These are phyloP conservation scores for Anagrus nilaparvatae DNA, from an alignment of 1,140 invertebrate species.

Conservation along the genomic window DNA sequence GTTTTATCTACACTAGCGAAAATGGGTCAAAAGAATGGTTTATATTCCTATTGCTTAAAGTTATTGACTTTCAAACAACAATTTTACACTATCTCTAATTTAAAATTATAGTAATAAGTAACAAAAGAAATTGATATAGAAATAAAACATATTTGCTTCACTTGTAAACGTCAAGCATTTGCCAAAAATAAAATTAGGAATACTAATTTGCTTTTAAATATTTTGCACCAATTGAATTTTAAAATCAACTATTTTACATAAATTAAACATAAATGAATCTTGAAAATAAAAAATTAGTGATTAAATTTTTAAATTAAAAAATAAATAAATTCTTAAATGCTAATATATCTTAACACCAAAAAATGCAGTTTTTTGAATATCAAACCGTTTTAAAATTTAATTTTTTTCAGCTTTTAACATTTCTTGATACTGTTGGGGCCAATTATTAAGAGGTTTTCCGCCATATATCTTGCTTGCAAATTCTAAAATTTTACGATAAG, in stretches of 20 bases:
- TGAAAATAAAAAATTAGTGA: background rate
- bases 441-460: conserved; percentile 16
- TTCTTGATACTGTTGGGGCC: conserved; percentile 19
- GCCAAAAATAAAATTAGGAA: too few species aligned
- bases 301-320: background rate
- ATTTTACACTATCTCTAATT: too few species aligned
- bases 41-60: too few species aligned
- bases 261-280: background rate
- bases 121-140: too few species aligned
- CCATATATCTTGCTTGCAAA: conserved; percentile 27
- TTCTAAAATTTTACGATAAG: conserved; percentile 19
- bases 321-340: background rate
- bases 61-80: too few species aligned
- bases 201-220: background rate
- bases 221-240: background rate
- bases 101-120: too few species aligned
- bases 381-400: background rate
- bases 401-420: conserved; percentile 11
- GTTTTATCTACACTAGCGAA: too few species aligned
- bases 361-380: background rate
- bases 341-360: background rate
- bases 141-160: too few species aligned
- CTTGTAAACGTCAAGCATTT: too few species aligned
- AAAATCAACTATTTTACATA: background rate
- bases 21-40: too few species aligned